Evolutionary conservation across 64 coral and sea anemone species (phyloP).

Genomic region (Stichodactyla helianthus): DNA sequence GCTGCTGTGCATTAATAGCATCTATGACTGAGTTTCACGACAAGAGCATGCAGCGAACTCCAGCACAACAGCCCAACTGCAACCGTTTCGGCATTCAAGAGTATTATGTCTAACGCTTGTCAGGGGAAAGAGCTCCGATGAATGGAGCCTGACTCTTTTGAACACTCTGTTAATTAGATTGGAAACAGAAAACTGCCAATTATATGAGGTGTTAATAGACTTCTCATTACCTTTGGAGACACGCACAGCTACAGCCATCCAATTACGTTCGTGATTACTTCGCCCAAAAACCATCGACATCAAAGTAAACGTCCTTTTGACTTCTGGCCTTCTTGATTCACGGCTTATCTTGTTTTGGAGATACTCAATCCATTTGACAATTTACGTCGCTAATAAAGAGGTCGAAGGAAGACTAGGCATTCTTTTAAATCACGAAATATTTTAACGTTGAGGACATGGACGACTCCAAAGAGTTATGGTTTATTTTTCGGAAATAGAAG

Average conservation of each 20-base stretch:
- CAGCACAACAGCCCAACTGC: neutral
- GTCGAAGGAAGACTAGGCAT: neutral
- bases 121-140: neutral
- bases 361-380: slow-evolving; percentile 20
- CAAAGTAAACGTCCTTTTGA: neutral
- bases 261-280: slow-evolving; percentile 3
- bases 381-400: neutral
- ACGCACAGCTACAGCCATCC: neutral
- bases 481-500: neutral
- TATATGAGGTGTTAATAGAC: slow-evolving; percentile 20
- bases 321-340: neutral
- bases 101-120: neutral
- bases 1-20: neutral
- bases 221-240: neutral
- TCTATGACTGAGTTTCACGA: neutral
- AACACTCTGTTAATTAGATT: slow-evolving; percentile 8
- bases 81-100: neutral
- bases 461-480: neutral
- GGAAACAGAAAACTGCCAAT: slow-evolving; percentile 3
- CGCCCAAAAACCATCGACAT: neutral
- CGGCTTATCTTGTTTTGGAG: neutral
- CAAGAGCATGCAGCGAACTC: neutral
- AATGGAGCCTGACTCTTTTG: neutral
- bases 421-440: neutral
- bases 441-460: neutral